Base-by-base conservation (phyloP, 2,797 vertebrate genomes). In the Pseudochirops corinnae region DNA sequence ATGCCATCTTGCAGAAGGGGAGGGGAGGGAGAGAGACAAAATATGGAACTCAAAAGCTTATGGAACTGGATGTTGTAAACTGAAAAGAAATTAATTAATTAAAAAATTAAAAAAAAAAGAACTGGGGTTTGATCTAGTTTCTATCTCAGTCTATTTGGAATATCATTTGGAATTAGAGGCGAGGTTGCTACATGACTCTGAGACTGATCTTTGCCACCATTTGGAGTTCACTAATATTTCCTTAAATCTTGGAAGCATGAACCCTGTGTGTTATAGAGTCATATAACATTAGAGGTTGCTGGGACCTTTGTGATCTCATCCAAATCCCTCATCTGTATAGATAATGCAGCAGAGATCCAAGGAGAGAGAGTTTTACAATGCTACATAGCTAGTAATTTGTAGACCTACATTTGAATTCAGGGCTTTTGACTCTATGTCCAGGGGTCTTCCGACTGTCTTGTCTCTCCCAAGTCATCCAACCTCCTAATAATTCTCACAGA, bases 201-300 rank as follows among this genome's bases (percentile, higher is more conserved):
- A 50, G 24, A 87, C 1, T 87, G 74, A 87, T 87, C 18, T 26
- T 50, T 87, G 24, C 10, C 67, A 52, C 0, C 0, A 0, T 26
- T 56, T 14, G 0, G 56, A 56, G 14, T 28, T 62, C 4, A 0
- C 1, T 0, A 6, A 14, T n/a, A 62, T 0, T 87, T 4, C 26
- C 91, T 55, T 6, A 0, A 5, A 82, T 12, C 12, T n/a, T 82
- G 29, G 29, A 50, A 6, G 7, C 16, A 0, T 1, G 31, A 39
- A 11, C 60, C 0, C 16, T 2, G 31, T 0, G 0, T 26, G 11
- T 24, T 87, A 87, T 10, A 87, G 9, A 10, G 26, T 87, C 39
- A 87, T 46, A 26, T 24, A 87, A 1, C 74, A 46, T 46, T 46
- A 50, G 74, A 46, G 39, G 21, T 87, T 21, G 21, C 11, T 87